Conservation (phyloP, 2,113 vertebrate species). For the Naja naja region DNA sequence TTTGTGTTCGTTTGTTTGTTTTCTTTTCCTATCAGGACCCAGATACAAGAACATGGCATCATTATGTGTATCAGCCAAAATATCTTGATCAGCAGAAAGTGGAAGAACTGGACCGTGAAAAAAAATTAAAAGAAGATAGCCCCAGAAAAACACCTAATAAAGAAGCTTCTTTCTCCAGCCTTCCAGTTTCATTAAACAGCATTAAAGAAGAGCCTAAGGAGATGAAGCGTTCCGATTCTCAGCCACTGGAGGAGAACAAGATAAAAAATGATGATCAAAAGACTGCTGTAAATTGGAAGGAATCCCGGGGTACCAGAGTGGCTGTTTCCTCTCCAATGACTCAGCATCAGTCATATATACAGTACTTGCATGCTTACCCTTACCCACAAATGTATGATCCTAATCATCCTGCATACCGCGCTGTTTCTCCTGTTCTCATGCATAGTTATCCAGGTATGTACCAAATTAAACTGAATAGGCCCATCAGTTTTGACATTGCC, state of each 20-base stretch:
- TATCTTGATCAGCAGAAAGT: constrained; percentile 87
- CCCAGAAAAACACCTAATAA: constrained; percentile 87
- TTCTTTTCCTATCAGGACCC: constrained; percentile 76
- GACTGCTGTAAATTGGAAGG: constrained; percentile 84
- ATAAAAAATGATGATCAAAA: constrained; percentile 82
- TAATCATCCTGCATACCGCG: constrained; percentile 85
- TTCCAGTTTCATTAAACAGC: constrained; percentile 75
- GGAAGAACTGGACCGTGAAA: constrained; percentile 82
- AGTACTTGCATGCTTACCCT: constrained; percentile 93
- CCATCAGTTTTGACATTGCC: constrained; percentile 31
- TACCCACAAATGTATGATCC: constrained; percentile 96
- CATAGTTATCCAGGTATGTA: constrained; percentile 95
- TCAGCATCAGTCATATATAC: constrained; percentile 92
- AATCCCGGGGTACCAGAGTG: constrained; percentile 82
- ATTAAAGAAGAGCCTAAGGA: constrained; percentile 86
- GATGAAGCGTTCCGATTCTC: constrained; percentile 78
- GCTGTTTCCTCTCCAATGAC: constrained; percentile 90
- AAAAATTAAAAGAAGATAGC: constrained; percentile 85
- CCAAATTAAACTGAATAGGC: constrained; percentile 52
- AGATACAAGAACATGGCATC: constrained; percentile 89
- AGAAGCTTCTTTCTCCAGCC: constrained; percentile 73
- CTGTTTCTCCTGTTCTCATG: constrained; percentile 92
- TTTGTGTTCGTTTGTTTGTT: not conserved
- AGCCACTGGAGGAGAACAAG: constrained; percentile 79
- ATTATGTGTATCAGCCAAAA: constrained; percentile 89